Evolutionary conservation across 2,113 vertebrate species (phyloP), one percentile per base, ranked within the genome.

Genomic region (Vanacampus margaritifer): DNA sequence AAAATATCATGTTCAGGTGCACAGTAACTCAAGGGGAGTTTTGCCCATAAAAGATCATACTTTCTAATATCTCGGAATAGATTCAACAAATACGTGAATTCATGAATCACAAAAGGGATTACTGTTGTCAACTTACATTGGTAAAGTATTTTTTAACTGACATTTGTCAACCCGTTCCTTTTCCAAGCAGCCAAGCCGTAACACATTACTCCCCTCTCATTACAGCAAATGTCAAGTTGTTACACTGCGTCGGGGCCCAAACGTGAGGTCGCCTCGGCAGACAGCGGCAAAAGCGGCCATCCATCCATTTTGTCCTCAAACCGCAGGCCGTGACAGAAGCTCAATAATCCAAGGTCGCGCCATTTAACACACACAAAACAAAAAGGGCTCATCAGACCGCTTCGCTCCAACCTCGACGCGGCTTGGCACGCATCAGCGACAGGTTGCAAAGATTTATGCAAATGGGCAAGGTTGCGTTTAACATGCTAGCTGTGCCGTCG

Each of bases 391-490:
- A 57, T 28, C 54, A 1, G 12, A 32, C 26, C 14, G 54, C 54
- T 56, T 16, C 13, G 24, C 24, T 17, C 53, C 13, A 13, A 24
- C 53, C 24, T 56, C 6, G 13, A 56, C 24, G 24, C 53, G 1
- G 24, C 24, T 57, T 32, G 54, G 16, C 54, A 4, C 26, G 24
- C 54, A 8, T 57, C 54, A 23, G n/a, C 48, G 48, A 51, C 48
- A 26, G 23, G 51, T 57, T 26, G 26, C 54, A 32, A 32, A 57
- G 54, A 57, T 57, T 57, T 57, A 57, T 57, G 54, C 54, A 57
- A 57, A 32, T 28, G 1, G 16, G 54, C 26, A 28, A 57, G 26
- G 54, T 57, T 57, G 54, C 6, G 6, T 17, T 57, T 32, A 32
- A 14, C 54, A 57, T 57, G 54, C 26, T 7, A 16, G 26, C 24